These are phyloP conservation scores for Tarsius wallacei DNA, from an alignment of 2,797 vertebrate genomes.

Conservation along the genomic window DNA sequence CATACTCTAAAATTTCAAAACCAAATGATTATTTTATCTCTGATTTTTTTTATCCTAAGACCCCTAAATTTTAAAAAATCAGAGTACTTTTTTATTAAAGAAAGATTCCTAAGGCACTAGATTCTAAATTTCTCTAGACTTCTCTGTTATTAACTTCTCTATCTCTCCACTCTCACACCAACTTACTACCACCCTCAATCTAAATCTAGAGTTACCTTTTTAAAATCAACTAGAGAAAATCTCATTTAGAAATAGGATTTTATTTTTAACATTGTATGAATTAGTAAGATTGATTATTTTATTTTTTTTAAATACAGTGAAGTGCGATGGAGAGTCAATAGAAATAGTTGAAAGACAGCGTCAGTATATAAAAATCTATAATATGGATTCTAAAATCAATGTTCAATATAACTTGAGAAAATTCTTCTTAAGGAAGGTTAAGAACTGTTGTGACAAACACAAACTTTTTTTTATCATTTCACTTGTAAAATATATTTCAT, in stretches of 20 bases:
- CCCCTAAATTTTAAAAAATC: not conserved
- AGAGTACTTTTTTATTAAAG: not conserved
- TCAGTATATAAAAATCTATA: slow-evolving; percentile 74
- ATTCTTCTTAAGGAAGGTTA: slow-evolving; percentile 64
- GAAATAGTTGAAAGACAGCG: slow-evolving; percentile 73
- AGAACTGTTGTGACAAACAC: not conserved
- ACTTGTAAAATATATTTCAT: not conserved
- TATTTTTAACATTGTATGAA: slow-evolving; percentile 14
- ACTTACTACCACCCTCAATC: not conserved
- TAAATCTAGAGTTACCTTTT: not conserved
- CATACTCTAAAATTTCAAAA: slow-evolving; percentile 33
- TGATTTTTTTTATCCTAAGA: not conserved
- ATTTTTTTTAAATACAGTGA: slow-evolving; percentile 68
- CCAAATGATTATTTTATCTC: not conserved
- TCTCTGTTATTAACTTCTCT: not conserved
- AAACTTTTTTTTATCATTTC: not conserved
- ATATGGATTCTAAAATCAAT: slow-evolving; percentile 81
- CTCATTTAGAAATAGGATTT: slow-evolving; percentile 45
- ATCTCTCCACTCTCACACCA: not conserved
- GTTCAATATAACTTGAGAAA: slow-evolving; percentile 69
- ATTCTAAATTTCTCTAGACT: not conserved
- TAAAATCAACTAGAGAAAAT: slow-evolving; percentile 3
- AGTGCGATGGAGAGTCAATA: slow-evolving; percentile 69
- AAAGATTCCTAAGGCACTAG: not conserved
- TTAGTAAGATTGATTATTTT: slow-evolving; percentile 67